A percentile compares a stretch with the other conserved stretches of the same genome.
These are phyloP conservation scores for Toxotes jaculatrix DNA, from an alignment of 2,113 vertebrate genomes.

Conservation along the genomic window DNA sequence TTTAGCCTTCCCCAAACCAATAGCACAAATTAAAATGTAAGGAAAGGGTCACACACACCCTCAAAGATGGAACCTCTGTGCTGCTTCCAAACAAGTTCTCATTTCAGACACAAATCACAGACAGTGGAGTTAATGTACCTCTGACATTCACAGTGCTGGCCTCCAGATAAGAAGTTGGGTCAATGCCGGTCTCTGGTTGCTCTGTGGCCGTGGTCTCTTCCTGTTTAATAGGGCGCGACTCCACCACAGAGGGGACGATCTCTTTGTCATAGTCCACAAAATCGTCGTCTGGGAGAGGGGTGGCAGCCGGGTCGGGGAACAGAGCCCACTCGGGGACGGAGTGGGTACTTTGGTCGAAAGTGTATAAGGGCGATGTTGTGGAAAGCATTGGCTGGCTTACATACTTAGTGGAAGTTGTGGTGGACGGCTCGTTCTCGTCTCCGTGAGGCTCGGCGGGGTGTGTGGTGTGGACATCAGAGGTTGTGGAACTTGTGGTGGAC, in stretches of 20 bases:
- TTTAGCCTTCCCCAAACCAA: background rate
- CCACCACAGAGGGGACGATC: constrained; percentile 2
- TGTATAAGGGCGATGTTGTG: constrained; percentile 27
- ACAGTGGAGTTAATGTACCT: constrained; percentile 63
- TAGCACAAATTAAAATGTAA: background rate
- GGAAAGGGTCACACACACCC: background rate
- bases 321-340: constrained; percentile 49
- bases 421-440: background rate
- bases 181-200: constrained; percentile 38
- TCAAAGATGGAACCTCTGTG: too few species aligned
- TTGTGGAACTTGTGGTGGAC: background rate
- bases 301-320: constrained; percentile 45
- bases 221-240: constrained; percentile 35
- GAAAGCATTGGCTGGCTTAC: background rate
- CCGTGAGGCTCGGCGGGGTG: background rate
- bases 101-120: too few species aligned
- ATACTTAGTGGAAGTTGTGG: background rate
- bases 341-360: constrained; percentile 35
- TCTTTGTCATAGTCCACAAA: constrained; percentile 48
- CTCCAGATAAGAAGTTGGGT: constrained; percentile 37
- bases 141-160: constrained; percentile 53
- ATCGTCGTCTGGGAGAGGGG: constrained; percentile 33
- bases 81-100: background rate
- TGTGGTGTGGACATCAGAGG: background rate
- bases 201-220: constrained; percentile 32